A percentile compares a stretch with the other conserved stretches of the same genome.
These are phyloP conservation scores for Chrysogorgia sp. DNA, from an alignment of 92 coral and sea anemone species.

Conservation along the genomic window DNA sequence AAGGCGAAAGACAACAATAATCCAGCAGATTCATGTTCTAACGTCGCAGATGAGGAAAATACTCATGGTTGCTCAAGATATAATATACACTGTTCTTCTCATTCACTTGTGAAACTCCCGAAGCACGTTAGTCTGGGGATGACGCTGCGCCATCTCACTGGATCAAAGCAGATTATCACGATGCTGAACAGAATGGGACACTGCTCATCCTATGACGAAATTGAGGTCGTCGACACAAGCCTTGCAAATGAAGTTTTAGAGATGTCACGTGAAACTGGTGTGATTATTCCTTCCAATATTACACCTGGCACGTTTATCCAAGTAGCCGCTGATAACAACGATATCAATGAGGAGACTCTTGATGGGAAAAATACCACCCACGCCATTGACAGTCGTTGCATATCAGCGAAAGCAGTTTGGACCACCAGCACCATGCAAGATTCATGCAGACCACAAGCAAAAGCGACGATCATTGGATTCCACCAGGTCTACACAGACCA, in stretches of 20 bases:
- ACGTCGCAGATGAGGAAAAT: slow-evolving; percentile 45
- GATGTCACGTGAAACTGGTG: slow-evolving; percentile 52
- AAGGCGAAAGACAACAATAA: no score
- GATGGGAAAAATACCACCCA: slow-evolving; percentile 53
- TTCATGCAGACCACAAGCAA: slow-evolving; percentile 60
- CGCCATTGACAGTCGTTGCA: no score
- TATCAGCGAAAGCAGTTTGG: no score
- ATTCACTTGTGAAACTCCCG: slow-evolving; percentile 55
- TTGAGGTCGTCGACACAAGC: slow-evolving; percentile 51
- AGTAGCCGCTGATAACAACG: slow-evolving; percentile 53
- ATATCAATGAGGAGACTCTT: slow-evolving; percentile 54
- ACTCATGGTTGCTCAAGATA: slow-evolving; percentile 56
- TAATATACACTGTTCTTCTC: slow-evolving; percentile 59
- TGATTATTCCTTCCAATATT: slow-evolving; percentile 53
- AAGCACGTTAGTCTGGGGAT: slow-evolving; percentile 58
- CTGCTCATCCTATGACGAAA: slow-evolving; percentile 43
- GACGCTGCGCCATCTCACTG: no score
- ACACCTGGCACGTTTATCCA: slow-evolving; percentile 42
- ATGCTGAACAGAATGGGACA: slow-evolving; percentile 57
- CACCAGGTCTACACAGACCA: slow-evolving; percentile 40
- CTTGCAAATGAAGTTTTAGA: slow-evolving; percentile 50
- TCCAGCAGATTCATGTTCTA: no score
- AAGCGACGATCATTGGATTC: slow-evolving; percentile 61
- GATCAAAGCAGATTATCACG: slow-evolving; percentile 55
- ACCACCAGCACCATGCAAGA: slow-evolving; percentile 52